Evolutionary conservation across 2,797 vertebrate genomes (phyloP).

Genomic region (Molossus molossus): DNA sequence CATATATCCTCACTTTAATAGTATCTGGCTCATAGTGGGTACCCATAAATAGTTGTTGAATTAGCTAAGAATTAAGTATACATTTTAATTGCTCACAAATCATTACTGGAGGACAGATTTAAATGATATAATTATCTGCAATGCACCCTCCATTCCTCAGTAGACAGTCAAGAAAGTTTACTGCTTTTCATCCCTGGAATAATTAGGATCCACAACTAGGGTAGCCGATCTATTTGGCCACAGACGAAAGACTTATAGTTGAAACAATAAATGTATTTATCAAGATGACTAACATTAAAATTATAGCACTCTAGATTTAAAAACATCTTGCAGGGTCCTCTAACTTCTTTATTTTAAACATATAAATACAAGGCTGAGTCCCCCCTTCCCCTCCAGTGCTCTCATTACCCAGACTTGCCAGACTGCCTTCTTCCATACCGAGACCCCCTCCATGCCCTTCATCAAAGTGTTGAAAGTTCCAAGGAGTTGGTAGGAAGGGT

Average conservation of each 20-base stretch:
- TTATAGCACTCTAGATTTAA: neutral
- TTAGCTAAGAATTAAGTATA: neutral
- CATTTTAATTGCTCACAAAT: conserved; percentile 22
- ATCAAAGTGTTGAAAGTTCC: too few species aligned
- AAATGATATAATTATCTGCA: neutral
- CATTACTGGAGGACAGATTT: neutral
- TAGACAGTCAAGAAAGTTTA: neutral
- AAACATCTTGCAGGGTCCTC: neutral
- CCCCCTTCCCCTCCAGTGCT: rapidly evolving
- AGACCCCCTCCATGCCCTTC: neutral
- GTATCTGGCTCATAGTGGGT: neutral
- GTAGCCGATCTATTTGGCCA: neutral
- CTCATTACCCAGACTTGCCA: neutral
- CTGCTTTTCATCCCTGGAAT: neutral
- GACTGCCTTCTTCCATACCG: neutral
- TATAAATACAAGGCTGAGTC: neutral
- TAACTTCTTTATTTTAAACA: neutral
- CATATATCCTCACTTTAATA: neutral
- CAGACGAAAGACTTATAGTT: neutral
- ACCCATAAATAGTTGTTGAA: neutral
- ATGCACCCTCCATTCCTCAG: neutral
- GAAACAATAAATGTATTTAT: neutral
- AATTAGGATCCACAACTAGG: neutral
- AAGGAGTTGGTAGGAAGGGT: neutral
- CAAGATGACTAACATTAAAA: neutral